Evolutionary conservation across 2,888 invertebrate species (phyloP).

Genomic region (Balanococcus diminutus): DNA sequence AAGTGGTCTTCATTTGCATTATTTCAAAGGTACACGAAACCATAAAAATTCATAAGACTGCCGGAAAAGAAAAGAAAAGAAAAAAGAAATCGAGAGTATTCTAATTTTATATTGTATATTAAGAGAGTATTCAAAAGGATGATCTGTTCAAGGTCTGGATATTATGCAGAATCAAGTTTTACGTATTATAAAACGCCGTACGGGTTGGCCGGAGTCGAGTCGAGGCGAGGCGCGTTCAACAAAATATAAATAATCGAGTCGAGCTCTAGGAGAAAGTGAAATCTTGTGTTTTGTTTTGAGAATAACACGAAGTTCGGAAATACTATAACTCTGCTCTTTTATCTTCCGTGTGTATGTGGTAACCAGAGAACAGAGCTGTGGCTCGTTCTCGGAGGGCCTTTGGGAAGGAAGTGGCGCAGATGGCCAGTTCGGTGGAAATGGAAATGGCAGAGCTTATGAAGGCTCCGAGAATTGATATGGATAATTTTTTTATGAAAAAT

Average conservation of each 20-base stretch:
- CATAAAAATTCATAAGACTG: constrained; percentile 14
- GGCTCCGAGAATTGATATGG: neutral
- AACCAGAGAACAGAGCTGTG: neutral
- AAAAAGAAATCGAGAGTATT: constrained; percentile 13
- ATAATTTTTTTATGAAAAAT: neutral
- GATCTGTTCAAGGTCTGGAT: constrained; percentile 2
- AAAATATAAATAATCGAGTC: constrained; percentile 34
- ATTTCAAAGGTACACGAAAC: constrained; percentile 11
- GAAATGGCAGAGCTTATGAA: neutral
- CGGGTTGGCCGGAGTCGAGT: neutral
- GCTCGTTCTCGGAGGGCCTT: neutral
- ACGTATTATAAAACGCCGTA: neutral
- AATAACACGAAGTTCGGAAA: constrained; percentile 35
- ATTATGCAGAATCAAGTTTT: constrained; percentile 33
- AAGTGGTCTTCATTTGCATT: constrained; percentile 11
- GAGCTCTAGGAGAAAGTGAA: constrained; percentile 25
- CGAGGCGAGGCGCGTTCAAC: neutral
- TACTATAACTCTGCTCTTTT: constrained; percentile 10
- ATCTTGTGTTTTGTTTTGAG: constrained; percentile 39
- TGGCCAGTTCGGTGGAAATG: neutral
- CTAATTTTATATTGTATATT: neutral
- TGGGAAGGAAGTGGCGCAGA: neutral
- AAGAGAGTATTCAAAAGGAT: constrained; percentile 11
- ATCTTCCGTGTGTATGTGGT: neutral
- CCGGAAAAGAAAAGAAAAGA: neutral